Evolutionary conservation across 2,113 vertebrate species (phyloP).

Genomic region (Canis aureus): DNA sequence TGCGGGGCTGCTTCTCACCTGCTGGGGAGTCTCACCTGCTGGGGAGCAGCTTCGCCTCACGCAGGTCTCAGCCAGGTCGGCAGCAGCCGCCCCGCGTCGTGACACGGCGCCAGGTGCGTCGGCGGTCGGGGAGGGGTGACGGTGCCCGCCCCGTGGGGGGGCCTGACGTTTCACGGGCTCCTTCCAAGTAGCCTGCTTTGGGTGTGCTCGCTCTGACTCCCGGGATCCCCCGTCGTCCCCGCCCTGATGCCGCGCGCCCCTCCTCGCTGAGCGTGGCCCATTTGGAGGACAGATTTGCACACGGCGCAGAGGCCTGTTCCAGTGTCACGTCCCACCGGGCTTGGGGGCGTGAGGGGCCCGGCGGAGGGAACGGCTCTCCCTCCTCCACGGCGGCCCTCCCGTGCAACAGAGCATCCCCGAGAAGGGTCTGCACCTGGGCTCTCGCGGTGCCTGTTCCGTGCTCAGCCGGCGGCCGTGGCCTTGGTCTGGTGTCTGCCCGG

Average conservation of each 20-base stretch:
- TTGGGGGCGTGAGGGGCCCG: background rate
- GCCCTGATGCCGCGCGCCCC: background rate
- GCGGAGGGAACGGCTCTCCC: rapidly evolving
- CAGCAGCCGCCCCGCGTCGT: background rate
- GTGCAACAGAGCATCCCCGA: background rate
- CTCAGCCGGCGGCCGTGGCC: background rate
- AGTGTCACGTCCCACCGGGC: rapidly evolving
- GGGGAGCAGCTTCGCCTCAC: background rate
- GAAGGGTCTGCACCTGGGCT: background rate
- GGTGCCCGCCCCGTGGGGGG: rapidly evolving
- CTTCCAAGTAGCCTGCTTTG: background rate
- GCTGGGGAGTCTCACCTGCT: no score
- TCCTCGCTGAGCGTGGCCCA: background rate
- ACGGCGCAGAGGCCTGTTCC: background rate
- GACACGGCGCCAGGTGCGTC: background rate
- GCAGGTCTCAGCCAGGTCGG: background rate
- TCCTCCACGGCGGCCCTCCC: background rate
- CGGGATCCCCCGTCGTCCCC: rapidly evolving
- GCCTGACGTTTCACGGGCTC: background rate
- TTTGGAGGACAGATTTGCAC: background rate
- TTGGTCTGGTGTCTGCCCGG: no score
- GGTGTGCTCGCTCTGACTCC: background rate
- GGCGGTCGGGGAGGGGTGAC: background rate
- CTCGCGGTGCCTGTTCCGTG: rapidly evolving
- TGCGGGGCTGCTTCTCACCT: background rate